Conservation (phyloP, 2,113 vertebrate species). For the Coreoperca whiteheadi region DNA sequence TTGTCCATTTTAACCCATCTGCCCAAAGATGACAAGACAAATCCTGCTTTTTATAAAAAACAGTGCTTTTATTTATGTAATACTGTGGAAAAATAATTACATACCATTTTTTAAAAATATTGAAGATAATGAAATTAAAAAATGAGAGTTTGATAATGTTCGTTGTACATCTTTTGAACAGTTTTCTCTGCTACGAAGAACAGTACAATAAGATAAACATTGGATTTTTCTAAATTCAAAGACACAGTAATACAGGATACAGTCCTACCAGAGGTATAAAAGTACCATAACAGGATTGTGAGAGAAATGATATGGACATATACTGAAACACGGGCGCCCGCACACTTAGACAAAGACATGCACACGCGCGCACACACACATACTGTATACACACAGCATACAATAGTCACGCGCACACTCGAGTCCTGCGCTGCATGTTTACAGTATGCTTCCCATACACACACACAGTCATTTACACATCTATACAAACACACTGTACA, state of each 20-base stretch:
- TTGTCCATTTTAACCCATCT: background rate
- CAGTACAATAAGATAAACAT: constrained; percentile 88
- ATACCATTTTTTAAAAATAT: constrained; percentile 90
- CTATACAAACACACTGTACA: constrained; percentile 83
- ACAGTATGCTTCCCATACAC: constrained; percentile 57
- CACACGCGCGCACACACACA: constrained; percentile 37
- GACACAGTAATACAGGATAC: constrained; percentile 89
- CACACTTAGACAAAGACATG: constrained; percentile 50
- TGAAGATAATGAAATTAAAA: constrained; percentile 87
- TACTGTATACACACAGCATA: too few species aligned
- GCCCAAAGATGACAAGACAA: constrained; percentile 42
- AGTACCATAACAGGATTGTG: constrained; percentile 85
- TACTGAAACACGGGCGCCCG: constrained; percentile 72
- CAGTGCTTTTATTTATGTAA: constrained; percentile 90
- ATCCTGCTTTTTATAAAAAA: constrained; percentile 80
- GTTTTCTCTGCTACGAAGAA: constrained; percentile 87
- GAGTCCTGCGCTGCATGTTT: constrained; percentile 53
- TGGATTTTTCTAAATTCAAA: constrained; percentile 85
- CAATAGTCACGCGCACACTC: constrained; percentile 52
- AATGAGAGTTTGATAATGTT: constrained; percentile 86
- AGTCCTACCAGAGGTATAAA: constrained; percentile 90
- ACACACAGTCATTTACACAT: constrained; percentile 68
- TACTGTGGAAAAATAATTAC: constrained; percentile 92
- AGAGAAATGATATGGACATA: constrained; percentile 82
- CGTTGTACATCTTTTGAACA: constrained; percentile 85